Evolutionary conservation across 2,113 vertebrate species (phyloP), one percentile per base, ranked within the genome.

Genomic region (human (Homo sapiens)): DNA sequence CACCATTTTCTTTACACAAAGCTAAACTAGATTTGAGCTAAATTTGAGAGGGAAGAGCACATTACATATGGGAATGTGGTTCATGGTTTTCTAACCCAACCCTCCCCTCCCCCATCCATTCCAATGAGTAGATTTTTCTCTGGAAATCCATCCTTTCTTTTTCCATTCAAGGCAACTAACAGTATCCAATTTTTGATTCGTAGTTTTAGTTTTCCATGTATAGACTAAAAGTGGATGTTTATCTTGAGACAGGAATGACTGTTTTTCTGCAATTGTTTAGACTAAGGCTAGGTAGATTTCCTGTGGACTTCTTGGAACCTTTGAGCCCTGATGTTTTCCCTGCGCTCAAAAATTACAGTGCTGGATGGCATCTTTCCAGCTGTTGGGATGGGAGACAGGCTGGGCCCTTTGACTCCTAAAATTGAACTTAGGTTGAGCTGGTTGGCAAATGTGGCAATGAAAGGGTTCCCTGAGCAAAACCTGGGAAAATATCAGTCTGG

Each of bases 171-270:
- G 32, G 22, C n/a, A n/a, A 38, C 70, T 96, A 78, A 81, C 68
- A 68, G 12, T 61, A 50, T 57, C 52, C 6, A 40, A 13, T 73
- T 88, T 76, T 70, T 88, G 38, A 22, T 87, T 89, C 22, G 66
- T 61, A 68, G 66, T 76, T 90, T 79, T 52, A 18, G 40, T 45
- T 82, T 85, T 55, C 48, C 45, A 3, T 13, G 13, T 32, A 2
- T 86, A 30, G n/a, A 85, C 89, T 73, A 89, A 90, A 84, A 95
- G 45, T 57, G 9, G 66, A 35, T 35, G 3, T 91, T 94, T 89
- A 68, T 13, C 59, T 43, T 82, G 38, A 92, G 35, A 35, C 3
- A 40, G 43, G 35, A 30, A 5, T 50, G 40, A 43, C 87, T 81
- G 14, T 79, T 91, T 89, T 64, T 83, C 76, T 17, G 10, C 80